Percentiles rank a stretch among this genome's conserved stretches.
Conservation (phyloP, 2,797 vertebrate genomes). For the Catamblyrhynchus diadema region DNA sequence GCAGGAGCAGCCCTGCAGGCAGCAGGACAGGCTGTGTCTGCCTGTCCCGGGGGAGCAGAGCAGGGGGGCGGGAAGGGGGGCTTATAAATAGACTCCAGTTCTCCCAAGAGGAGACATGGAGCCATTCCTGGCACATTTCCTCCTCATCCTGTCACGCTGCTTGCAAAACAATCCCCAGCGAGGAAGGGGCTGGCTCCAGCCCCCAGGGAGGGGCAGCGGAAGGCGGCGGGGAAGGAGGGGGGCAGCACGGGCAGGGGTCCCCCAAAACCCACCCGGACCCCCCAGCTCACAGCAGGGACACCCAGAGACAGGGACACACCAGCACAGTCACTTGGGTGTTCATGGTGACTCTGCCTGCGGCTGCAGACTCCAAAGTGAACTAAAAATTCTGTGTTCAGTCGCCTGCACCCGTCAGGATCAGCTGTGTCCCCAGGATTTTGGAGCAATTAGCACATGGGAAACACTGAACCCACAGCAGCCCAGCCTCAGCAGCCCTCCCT, state of each 20-base stretch:
- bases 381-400: background rate
- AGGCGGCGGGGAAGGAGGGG: fast-evolving
- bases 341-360: fast-evolving
- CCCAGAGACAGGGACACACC: background rate
- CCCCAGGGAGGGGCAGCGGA: background rate
- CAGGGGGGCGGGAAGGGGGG: background rate
- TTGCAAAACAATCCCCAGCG: conserved; percentile 38
- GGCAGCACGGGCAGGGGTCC: background rate
- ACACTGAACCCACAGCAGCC: background rate
- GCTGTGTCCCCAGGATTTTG: background rate
- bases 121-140: conserved; percentile 65
- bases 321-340: fast-evolving
- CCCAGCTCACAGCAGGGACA: background rate
- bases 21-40: background rate
- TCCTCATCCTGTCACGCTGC: conserved; percentile 62
- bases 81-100: conserved; percentile 52
- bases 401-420: fast-evolving
- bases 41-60: background rate
- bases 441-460: background rate
- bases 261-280: fast-evolving
- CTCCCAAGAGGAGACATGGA: conserved; percentile 25
- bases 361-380: background rate
- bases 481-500: background rate
- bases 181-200: conserved; percentile 30
- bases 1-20: background rate